phyloP scores from a whole-genome alignment of 92 coral and sea anemone genomes.

The Anthopleura xanthogrammica region DNA sequence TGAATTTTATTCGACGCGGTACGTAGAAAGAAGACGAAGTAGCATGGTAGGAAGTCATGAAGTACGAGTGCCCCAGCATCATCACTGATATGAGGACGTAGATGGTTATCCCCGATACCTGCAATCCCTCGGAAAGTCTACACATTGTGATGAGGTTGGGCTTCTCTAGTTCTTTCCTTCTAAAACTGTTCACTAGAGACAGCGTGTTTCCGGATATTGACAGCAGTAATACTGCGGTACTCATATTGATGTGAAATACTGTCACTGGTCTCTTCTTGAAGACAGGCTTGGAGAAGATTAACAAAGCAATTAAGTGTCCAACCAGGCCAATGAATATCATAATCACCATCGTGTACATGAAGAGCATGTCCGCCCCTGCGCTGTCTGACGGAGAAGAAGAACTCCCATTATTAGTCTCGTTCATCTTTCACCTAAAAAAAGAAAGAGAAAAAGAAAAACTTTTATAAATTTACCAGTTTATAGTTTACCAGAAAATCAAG shows the following conservation, averaged over 20 bases:
- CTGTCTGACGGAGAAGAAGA: background rate
- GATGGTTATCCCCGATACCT: background rate
- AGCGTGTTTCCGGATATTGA: background rate
- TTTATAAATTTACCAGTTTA: too few species aligned
- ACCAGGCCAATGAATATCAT: background rate
- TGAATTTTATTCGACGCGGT: background rate
- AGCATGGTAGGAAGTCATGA: background rate
- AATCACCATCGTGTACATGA: background rate
- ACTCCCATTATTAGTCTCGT: background rate
- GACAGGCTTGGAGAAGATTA: background rate
- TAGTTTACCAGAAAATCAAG: too few species aligned
- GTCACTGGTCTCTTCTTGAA: background rate
- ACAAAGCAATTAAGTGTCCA: background rate
- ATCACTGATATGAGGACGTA: background rate
- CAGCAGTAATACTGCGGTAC: background rate
- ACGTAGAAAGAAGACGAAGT: background rate
- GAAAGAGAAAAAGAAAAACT: background rate
- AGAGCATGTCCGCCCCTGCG: background rate
- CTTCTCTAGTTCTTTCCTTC: background rate
- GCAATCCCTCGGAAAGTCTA: background rate
- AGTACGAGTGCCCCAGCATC: background rate
- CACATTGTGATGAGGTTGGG: background rate
- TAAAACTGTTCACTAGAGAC: background rate
- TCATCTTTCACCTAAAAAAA: background rate
- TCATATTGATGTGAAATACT: background rate